Evolutionary conservation across 1,140 invertebrate species (phyloP), one percentile per base, ranked within the genome.

Genomic region (Cotesia chilonis): DNA sequence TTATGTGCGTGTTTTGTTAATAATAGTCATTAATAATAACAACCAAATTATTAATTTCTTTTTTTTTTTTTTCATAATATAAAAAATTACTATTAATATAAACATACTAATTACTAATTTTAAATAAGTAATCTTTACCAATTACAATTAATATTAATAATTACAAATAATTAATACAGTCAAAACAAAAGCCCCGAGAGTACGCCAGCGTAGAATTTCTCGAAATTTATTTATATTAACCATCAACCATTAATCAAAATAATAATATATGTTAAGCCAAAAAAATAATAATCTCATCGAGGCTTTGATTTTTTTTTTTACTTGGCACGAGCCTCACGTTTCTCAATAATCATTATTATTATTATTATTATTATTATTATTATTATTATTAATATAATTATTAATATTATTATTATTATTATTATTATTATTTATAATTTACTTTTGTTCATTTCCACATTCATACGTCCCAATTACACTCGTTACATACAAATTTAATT

Each of bases 191-290:
- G 64, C 71, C 57, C 68, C 65, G 66, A 20, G 66, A 68, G 66
- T 68, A 73, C 71, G 67, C 71, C 65, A 68, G 71, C 67, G 66
- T 73, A 73, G 28, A 73, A 67, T 73, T 55, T 68, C 68, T 60
- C 41, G 66, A 28, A 41, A 60, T 17, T 66, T 66, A 38, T 65
- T 67, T 47, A n/a, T 41, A 65, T 60, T 20, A 52, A 55, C 60
- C 61, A 60, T 66, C 37, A 59, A 72, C 4, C 61, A 72, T 35
- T 68, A 60, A 72, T 17, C 38, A n/a, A 57, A 28, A 35, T 12
- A 35, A 60, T 28, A 60, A 60, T 28, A 28, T 3, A 28, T 28
- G 28, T 35, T 9, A 28, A 60, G 12, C 7, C 20, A 28, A 60
- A 35, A 60, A 60, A 60, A 60, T 60, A 28, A 28, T 28, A 28